These are phyloP conservation scores for Prochilodus magdalenae DNA, from an alignment of 2,113 vertebrate genomes.

Conservation along the genomic window DNA sequence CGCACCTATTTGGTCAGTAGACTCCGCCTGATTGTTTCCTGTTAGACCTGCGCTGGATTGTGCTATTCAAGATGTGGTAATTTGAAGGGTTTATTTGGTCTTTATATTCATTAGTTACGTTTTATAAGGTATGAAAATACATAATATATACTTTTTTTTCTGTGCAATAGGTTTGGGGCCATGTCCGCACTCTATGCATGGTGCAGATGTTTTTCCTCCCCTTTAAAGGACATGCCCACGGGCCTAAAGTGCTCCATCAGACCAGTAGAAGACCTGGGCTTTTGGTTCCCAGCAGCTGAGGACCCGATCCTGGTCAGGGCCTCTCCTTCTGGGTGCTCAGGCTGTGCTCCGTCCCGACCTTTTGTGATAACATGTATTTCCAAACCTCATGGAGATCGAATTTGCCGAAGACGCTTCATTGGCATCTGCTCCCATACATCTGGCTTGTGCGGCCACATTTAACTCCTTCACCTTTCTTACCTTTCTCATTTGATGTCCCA, in stretches of 20 bases:
- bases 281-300: conserved; percentile 95
- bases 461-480: conserved; percentile 97
- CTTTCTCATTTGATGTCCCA: conserved; percentile 95
- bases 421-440: conserved; percentile 92
- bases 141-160: conserved; percentile 10
- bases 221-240: conserved; percentile 69
- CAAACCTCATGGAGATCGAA: conserved; percentile 85
- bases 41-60: too few relatives aligned
- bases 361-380: conserved; percentile 98
- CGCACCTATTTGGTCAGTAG: too few relatives aligned
- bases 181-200: conserved; percentile 73
- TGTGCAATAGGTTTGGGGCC: conserved; percentile 70
- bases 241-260: conserved; percentile 73
- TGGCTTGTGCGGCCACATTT: conserved; percentile 92
- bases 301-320: conserved; percentile 82
- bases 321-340: conserved; percentile 87
- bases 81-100: too few relatives aligned
- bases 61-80: too few relatives aligned
- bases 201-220: conserved; percentile 66
- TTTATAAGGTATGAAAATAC: neutral
- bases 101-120: too few relatives aligned
- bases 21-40: too few relatives aligned
- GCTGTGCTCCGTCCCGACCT: conserved; percentile 93
- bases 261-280: conserved; percentile 90
- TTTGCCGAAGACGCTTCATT: conserved; percentile 95